phyloP scores from a whole-genome alignment of 2,797 vertebrate genomes.

The Cuculus canorus region DNA sequence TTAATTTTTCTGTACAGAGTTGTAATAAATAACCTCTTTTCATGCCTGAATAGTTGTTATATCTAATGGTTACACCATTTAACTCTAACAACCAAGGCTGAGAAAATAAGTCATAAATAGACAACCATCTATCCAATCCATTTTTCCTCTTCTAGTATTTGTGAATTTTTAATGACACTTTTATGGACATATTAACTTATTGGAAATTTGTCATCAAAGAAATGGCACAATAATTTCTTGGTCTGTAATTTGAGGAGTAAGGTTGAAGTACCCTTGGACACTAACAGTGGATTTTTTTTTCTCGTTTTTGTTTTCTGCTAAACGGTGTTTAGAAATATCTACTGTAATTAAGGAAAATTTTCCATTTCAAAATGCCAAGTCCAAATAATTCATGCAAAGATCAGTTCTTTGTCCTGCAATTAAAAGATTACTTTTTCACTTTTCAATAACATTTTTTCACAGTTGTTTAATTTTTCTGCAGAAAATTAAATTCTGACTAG shows the following conservation, averaged over 20 bases:
- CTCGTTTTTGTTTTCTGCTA: background rate
- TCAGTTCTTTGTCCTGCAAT: background rate
- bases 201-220: conserved; percentile 13
- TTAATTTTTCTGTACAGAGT: background rate
- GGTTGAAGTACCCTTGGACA: background rate
- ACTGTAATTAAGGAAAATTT: background rate
- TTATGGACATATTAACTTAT: conserved; percentile 1
- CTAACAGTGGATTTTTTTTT: background rate
- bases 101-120: conserved; percentile 38
- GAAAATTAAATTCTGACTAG: background rate
- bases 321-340: background rate
- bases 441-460: background rate
- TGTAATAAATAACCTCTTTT: conserved; percentile 4
- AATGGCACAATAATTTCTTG: background rate
- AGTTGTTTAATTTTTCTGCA: background rate
- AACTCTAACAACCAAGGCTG: conserved; percentile 14
- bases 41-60: background rate
- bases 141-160: background rate
- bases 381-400: background rate
- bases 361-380: background rate
- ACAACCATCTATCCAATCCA: background rate
- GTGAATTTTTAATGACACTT: conserved; percentile 4
- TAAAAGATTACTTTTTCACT: background rate
- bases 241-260: background rate
- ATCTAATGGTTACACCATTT: background rate